These are phyloP conservation scores for Lydus trimaculatus DNA, from an alignment of 2,888 invertebrate genomes.

Conservation along the genomic window DNA sequence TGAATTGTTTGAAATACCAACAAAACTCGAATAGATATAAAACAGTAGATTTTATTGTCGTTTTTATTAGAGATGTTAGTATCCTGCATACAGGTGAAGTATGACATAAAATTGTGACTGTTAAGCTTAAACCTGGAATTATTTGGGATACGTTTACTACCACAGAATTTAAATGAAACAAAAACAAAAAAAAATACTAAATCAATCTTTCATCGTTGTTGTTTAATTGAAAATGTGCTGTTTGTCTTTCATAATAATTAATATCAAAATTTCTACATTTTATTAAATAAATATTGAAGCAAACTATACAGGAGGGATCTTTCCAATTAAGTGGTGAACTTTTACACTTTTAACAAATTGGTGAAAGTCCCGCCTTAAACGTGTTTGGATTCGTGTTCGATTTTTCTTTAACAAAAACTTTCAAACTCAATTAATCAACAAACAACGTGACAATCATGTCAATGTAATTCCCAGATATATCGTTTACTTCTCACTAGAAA, in stretches of 20 bases:
- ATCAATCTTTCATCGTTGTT: too few relatives aligned
- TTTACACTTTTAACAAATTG: slow-evolving; percentile 25
- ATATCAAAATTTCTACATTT: too few relatives aligned
- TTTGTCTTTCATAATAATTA: too few relatives aligned
- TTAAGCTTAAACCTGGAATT: neutral
- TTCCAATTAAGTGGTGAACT: slow-evolving; percentile 21
- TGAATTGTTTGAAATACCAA: neutral
- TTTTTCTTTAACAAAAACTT: slow-evolving; percentile 8
- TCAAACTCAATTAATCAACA: slow-evolving; percentile 5
- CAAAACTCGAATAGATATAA: neutral
- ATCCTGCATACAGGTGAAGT: neutral
- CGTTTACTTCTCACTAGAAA: neutral
- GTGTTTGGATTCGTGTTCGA: slow-evolving; percentile 19
- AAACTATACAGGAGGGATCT: neutral
- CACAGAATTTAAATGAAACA: neutral
- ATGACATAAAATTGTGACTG: neutral
- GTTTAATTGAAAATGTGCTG: neutral
- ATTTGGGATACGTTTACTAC: neutral
- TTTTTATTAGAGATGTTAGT: neutral
- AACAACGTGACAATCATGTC: neutral
- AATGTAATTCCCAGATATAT: neutral
- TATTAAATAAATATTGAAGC: neutral
- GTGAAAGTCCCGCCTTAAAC: slow-evolving; percentile 22
- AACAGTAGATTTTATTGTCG: neutral
- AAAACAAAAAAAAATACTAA: too few relatives aligned